Evolutionary conservation across 2,888 invertebrate species (phyloP), one percentile per base, ranked within the genome.

Genomic region (Chrysina gloriosa): DNA sequence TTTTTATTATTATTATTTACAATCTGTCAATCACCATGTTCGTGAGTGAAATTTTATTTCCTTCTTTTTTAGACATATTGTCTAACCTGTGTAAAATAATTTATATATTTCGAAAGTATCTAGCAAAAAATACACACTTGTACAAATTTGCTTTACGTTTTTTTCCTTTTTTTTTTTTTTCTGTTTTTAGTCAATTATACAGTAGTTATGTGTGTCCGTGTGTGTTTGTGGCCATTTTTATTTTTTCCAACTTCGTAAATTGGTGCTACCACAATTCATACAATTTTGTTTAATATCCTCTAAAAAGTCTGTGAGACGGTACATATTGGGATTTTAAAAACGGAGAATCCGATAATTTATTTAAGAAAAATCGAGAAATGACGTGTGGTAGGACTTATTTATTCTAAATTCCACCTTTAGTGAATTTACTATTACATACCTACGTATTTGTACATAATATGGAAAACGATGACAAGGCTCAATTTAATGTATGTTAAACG

Each of bases 11-110:
- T 27, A 16, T 14, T 31, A 19, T 52, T 2, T 50, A 27, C 48
- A 3, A 34, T 34, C 19, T 21, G 34, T 21, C 31, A n/a, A 31
- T 25, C 25, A 39, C 42, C 25, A 39, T 39, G 31, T 21, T 16
- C 7, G 6, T 39, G 58, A 58, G 58, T 58, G 58, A 39, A 39
- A 23, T 65, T 42, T 65, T 45, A 23, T 63, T 52, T 54, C 45
- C 50, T 47, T 39, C 36, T 63, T 68, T 47, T 68, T 61, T 61
- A 65, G 68, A 68, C 65, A 64, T 61, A 68, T 58, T 58, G 65
- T 65, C 65, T 65, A 48, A 58, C 58, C 56, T 65, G 64, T 42
- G 56, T 66, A 56, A 48, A 36, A 36, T 64, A 63, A 63, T 63
- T 66, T 56, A 66, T 58, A 56, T 56, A 45, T 19, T 42, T 45